Evolutionary conservation across 2,797 vertebrate species (phyloP).

Genomic region (Monodelphis domestica): DNA sequence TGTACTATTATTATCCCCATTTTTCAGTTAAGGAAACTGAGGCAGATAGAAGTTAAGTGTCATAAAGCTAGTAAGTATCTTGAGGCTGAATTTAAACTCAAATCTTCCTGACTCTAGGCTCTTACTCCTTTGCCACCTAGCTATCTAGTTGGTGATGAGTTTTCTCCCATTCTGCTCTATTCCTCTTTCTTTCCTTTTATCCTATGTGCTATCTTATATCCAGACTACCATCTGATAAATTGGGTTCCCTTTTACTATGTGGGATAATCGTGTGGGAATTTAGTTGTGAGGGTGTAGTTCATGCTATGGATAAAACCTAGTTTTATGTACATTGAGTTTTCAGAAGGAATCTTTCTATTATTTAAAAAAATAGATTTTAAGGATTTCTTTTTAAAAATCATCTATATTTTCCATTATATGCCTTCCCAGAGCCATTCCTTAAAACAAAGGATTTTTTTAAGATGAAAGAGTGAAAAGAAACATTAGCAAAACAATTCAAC

Average conservation of each 20-base stretch:
- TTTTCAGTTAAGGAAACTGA: neutral
- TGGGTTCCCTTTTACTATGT: neutral
- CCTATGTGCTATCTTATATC: neutral
- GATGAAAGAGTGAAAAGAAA: neutral
- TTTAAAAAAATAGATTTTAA: neutral
- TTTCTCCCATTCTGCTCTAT: neutral
- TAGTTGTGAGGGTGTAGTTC: neutral
- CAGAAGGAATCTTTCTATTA: neutral
- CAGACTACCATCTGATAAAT: neutral
- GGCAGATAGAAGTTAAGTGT: neutral
- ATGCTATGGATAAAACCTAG: neutral
- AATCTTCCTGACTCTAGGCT: neutral
- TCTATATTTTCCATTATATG: neutral
- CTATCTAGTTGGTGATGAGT: neutral
- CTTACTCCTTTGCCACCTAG: neutral
- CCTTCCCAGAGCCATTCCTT: neutral
- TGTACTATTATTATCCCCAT: too few species aligned
- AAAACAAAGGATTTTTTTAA: neutral
- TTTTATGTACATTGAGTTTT: neutral
- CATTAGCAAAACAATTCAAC: neutral
- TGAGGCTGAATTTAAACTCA: neutral
- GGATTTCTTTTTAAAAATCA: neutral
- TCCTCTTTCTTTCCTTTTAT: neutral
- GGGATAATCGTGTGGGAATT: neutral
- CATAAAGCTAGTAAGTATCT: neutral